These are phyloP conservation scores for Notospermus geniculatus DNA, from an alignment of 1,140 invertebrate species.

Conservation along the genomic window DNA sequence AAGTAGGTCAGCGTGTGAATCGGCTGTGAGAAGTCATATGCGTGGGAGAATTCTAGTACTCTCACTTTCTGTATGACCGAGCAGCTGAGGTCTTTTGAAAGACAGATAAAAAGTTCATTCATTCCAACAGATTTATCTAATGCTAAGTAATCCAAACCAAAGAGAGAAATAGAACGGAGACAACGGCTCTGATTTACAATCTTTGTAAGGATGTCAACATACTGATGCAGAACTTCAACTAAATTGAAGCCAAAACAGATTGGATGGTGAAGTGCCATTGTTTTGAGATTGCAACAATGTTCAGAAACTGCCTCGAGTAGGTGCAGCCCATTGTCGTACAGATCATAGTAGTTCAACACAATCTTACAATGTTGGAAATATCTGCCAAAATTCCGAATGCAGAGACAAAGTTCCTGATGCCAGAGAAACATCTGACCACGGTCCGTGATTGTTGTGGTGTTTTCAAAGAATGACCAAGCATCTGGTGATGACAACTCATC, in stretches of 20 bases:
- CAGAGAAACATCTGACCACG: not conserved
- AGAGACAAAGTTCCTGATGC: not conserved
- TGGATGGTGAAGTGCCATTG: not conserved
- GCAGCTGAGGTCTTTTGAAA: not conserved
- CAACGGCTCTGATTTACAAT: not conserved
- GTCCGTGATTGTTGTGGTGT: not conserved
- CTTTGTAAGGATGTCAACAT: not conserved
- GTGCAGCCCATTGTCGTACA: not conserved
- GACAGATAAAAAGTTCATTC: not conserved
- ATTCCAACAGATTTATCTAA: not conserved
- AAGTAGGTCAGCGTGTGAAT: not conserved
- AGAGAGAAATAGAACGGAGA: not conserved
- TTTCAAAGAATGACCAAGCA: conserved; percentile 1
- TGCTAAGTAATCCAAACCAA: not conserved
- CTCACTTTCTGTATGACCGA: not conserved
- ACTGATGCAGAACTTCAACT: conserved; percentile 1
- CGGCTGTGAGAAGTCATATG: conserved; percentile 1
- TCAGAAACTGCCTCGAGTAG: not conserved
- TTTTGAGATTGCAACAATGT: not conserved
- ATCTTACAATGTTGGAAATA: conserved; percentile 7
- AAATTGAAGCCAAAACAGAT: not conserved
- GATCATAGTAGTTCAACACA: not conserved
- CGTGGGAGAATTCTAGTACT: not conserved
- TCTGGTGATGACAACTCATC: not conserved
- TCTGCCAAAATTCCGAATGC: not conserved